These are phyloP conservation scores for Andricus quercusramuli DNA, from an alignment of 2,888 invertebrate genomes.

Conservation along the genomic window DNA sequence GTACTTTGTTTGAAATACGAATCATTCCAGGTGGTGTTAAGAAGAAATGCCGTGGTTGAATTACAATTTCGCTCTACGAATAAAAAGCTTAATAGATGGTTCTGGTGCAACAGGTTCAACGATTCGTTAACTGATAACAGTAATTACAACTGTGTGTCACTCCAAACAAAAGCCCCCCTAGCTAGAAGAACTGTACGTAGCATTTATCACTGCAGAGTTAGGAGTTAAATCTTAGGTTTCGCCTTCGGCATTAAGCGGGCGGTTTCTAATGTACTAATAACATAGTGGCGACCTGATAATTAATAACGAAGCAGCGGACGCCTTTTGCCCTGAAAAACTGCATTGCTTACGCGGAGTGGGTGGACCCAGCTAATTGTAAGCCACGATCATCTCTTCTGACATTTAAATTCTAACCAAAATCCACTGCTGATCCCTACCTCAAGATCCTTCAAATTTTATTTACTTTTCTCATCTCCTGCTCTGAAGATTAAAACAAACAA, in stretches of 20 bases:
- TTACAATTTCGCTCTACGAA: not conserved
- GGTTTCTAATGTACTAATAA: slow-evolving; percentile 78
- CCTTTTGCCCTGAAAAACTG: slow-evolving; percentile 49
- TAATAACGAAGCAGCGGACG: slow-evolving; percentile 67
- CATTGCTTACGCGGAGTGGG: slow-evolving; percentile 48
- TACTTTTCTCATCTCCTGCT: not conserved
- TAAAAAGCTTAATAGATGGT: slow-evolving; percentile 61
- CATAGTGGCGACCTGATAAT: slow-evolving; percentile 75
- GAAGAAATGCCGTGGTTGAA: not conserved
- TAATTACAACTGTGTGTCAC: slow-evolving; percentile 74
- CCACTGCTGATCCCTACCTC: not conserved
- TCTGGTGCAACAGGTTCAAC: slow-evolving; percentile 69
- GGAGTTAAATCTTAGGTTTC: slow-evolving; percentile 61
- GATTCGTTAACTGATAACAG: slow-evolving; percentile 71
- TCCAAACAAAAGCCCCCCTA: slow-evolving; percentile 64
- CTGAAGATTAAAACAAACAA: not conserved
- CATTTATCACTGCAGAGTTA: slow-evolving; percentile 73
- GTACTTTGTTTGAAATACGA: not conserved
- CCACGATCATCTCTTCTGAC: slow-evolving; percentile 50
- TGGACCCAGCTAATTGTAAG: slow-evolving; percentile 53
- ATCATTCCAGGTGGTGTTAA: not conserved
- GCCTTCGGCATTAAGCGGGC: slow-evolving; percentile 67
- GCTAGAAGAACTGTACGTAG: slow-evolving; percentile 59
- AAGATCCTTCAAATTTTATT: slow-evolving; percentile 1
- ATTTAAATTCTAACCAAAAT: slow-evolving; percentile 50